Percentiles rank a stretch among this genome's conserved stretches.
Evolutionary conservation across 2,113 vertebrate species (phyloP).

Genomic region (Stigmatopora nigra): DNA sequence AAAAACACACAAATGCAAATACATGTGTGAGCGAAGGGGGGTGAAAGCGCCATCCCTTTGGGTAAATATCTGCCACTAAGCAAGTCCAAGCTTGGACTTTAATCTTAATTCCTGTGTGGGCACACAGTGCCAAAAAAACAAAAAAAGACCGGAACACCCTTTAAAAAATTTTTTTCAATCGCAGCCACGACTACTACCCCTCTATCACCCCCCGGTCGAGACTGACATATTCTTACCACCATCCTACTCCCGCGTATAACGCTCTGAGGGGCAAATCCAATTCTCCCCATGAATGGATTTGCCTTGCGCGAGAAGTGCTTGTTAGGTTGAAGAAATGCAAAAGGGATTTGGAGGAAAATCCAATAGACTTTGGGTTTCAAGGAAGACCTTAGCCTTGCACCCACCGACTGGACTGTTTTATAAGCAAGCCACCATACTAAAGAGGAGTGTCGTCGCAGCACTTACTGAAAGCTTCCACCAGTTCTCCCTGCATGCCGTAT

Average conservation of each 20-base stretch:
- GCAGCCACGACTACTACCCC: conserved; percentile 14
- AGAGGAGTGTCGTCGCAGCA: conserved; percentile 24
- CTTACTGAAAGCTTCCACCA: conserved; percentile 95
- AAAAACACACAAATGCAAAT: conserved; percentile 11
- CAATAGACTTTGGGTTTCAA: conserved; percentile 23
- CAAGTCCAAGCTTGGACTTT: conserved; percentile 51
- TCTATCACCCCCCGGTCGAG: conserved; percentile 6
- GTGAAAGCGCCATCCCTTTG: conserved; percentile 32
- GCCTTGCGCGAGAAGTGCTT: conserved; percentile 48
- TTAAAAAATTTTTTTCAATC: too few species aligned
- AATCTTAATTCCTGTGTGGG: conserved; percentile 38
- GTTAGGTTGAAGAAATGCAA: conserved; percentile 41
- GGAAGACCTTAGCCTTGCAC: neutral
- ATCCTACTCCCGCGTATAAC: conserved; percentile 10
- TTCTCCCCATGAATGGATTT: conserved; percentile 50
- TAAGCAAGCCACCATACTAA: neutral
- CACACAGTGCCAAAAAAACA: too few species aligned
- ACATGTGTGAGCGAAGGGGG: conserved; percentile 8
- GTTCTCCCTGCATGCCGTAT: conserved; percentile 83
- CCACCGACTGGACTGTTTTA: conserved; percentile 2
- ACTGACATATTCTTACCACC: conserved; percentile 25
- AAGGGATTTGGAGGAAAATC: conserved; percentile 37
- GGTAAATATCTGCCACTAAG: conserved; percentile 49
- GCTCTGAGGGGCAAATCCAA: conserved; percentile 41
- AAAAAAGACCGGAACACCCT: conserved; percentile 18